Percentiles rank a stretch among this genome's conserved stretches.
phyloP scores from a whole-genome alignment of 2,113 vertebrate genomes.

The Epinephelus cyanopodus region DNA sequence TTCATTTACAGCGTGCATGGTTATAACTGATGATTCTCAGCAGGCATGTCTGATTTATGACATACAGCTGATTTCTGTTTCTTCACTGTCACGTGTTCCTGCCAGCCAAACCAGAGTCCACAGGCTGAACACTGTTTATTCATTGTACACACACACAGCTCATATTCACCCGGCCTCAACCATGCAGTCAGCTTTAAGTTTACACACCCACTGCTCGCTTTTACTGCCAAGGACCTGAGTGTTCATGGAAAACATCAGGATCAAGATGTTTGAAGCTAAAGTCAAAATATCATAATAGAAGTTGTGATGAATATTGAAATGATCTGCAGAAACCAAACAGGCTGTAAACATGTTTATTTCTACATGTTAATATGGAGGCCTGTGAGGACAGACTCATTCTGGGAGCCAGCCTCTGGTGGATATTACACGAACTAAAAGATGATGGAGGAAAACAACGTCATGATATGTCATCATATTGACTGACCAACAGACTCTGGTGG shows the following conservation, averaged over 20 bases:
- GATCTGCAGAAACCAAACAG: too few relatives aligned
- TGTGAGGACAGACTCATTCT: too few relatives aligned
- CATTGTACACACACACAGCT: not conserved
- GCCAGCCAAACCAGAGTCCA: not conserved
- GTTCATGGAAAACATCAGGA: not conserved
- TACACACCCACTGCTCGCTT: not conserved
- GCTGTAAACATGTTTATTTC: too few relatives aligned
- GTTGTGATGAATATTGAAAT: too few relatives aligned
- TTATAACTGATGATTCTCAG: not conserved
- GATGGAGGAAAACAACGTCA: too few relatives aligned
- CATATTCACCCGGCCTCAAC: not conserved
- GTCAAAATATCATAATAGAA: too few relatives aligned
- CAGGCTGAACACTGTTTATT: not conserved
- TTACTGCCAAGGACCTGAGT: not conserved
- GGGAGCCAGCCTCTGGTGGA: too few relatives aligned
- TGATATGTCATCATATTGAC: too few relatives aligned
- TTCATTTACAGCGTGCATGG: not conserved
- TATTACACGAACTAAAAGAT: too few relatives aligned
- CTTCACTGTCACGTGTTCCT: conserved; percentile 5
- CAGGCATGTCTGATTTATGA: not conserved
- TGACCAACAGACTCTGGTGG: too few relatives aligned
- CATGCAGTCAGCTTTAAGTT: not conserved
- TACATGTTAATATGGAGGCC: too few relatives aligned
- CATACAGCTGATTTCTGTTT: conserved; percentile 7
- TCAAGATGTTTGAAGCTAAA: not conserved